Base-by-base conservation (phyloP, 2,797 vertebrate species). In the Lepilemur septentrionalis region DNA sequence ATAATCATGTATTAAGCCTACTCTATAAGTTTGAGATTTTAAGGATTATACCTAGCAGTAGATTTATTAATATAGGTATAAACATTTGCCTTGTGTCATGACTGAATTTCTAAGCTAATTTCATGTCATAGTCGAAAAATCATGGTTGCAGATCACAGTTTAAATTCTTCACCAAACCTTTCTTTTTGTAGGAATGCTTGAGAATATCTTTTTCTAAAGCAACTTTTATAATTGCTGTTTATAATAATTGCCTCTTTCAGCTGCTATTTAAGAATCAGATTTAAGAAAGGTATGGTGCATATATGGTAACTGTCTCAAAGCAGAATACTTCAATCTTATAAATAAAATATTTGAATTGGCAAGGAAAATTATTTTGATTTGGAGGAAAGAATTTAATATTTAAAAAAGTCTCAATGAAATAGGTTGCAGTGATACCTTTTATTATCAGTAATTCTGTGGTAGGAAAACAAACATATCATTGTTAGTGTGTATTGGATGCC, bases 221-320 rank as follows among this genome's bases (percentile, higher is more conserved):
- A 95, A n/a, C 89, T n/a, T n/a, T n/a, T n/a, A n/a, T n/a, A n/a
- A n/a, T n/a, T 86, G 2, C 14, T 91, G 35, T 87, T 92, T 93
- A 38, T 75, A 38, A 75, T 69, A 93, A 52, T 93, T 59, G 11
- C 35, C 63, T 90, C 69, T 95, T 92, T 32, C 15, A 90, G 72
- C 83, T 82, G 61, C 50, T 92, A 85, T 95, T 95, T 76, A 70
- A 81, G 87, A 91, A 91, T 78, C 90, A 80, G 43, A 59, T 43
- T 86, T 65, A 75, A 80, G 92, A 65, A 82, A 94, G 15, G 50
- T 65, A 10, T 35, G 80, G 18, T 46, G 13, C 28, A 46, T 84
- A 30, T 38, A 30, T 32, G 22, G 32, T 50, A 72, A 13, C 14
- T 43, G 15, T 80, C 65, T 81, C 18, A 67, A 89, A 83, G 72